Evolutionary conservation across 1,140 invertebrate species (phyloP).

Genomic region (Drosophila obscura): DNA sequence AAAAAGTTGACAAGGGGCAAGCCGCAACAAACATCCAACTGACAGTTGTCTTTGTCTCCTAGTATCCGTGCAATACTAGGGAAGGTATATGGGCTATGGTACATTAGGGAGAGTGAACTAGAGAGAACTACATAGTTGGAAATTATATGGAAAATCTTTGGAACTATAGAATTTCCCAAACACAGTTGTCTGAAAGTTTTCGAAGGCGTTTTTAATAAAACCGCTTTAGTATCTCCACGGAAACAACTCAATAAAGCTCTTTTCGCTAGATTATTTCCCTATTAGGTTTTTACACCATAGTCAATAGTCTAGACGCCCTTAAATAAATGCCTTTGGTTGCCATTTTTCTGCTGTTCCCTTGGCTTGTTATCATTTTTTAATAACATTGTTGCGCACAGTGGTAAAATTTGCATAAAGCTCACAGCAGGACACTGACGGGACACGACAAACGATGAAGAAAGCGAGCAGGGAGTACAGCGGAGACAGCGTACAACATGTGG

Average conservation of each 20-base stretch:
- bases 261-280: too few relatives aligned
- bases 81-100: constrained; percentile 23
- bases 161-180: too few relatives aligned
- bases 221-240: too few relatives aligned
- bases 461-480: constrained; percentile 9
- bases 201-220: too few relatives aligned
- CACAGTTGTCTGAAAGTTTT: too few relatives aligned
- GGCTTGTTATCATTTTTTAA: constrained; percentile 82
- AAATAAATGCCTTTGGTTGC: constrained; percentile 12
- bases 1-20: constrained; percentile 79
- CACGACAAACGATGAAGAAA: constrained; percentile 18
- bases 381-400: constrained; percentile 79
- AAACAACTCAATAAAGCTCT: too few relatives aligned
- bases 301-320: constrained; percentile 5
- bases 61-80: constrained; percentile 22
- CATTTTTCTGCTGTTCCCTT: constrained; percentile 50
- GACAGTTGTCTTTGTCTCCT: constrained; percentile 73
- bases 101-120: too few relatives aligned
- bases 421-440: constrained; percentile 45
- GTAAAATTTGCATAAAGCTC: constrained; percentile 75
- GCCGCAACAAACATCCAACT: constrained; percentile 76
- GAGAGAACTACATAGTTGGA: too few relatives aligned
- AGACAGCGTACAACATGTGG: constrained; percentile 63
- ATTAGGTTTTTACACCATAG: constrained; percentile 12
- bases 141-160: too few relatives aligned